phyloP scores from a whole-genome alignment of 2,888 invertebrate species.

The Melanostoma scalare region DNA sequence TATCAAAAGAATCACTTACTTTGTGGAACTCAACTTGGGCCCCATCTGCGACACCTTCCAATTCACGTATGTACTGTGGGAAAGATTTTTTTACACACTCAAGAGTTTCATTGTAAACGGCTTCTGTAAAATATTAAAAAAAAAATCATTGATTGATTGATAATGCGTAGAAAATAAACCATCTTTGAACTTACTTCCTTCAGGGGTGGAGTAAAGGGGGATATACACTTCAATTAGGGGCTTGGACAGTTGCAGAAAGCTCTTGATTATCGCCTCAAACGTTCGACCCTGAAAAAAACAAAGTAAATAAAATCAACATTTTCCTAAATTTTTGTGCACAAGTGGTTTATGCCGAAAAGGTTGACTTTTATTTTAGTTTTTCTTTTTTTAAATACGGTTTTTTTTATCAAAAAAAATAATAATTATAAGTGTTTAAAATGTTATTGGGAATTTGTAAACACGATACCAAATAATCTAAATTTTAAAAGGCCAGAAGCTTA shows the following conservation, averaged over 20 bases:
- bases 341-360: not conserved
- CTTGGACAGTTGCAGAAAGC: slow-evolving; percentile 84
- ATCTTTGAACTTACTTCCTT: slow-evolving; percentile 83
- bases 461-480: no score
- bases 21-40: slow-evolving; percentile 91
- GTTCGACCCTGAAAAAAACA: slow-evolving; percentile 87
- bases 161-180: not conserved
- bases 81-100: slow-evolving; percentile 86
- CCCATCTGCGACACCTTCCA: slow-evolving; percentile 93
- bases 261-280: slow-evolving; percentile 88
- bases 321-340: not conserved
- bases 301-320: slow-evolving; percentile 13
- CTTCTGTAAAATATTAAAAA: slow-evolving; percentile 75
- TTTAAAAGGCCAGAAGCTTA: no score
- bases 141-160: not conserved
- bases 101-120: slow-evolving; percentile 89
- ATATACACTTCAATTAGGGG: slow-evolving; percentile 87
- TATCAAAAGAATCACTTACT: slow-evolving; percentile 82
- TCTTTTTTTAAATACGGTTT: no score
- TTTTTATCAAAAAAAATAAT: no score
- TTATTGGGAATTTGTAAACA: no score
- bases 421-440: no score
- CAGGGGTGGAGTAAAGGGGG: slow-evolving; percentile 87
- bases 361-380: slow-evolving; percentile 22
- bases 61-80: slow-evolving; percentile 92